Percentiles rank a stretch among this genome's conserved stretches.
phyloP scores from a whole-genome alignment of 2,113 vertebrate species.

The Nyctereutes procyonoides region DNA sequence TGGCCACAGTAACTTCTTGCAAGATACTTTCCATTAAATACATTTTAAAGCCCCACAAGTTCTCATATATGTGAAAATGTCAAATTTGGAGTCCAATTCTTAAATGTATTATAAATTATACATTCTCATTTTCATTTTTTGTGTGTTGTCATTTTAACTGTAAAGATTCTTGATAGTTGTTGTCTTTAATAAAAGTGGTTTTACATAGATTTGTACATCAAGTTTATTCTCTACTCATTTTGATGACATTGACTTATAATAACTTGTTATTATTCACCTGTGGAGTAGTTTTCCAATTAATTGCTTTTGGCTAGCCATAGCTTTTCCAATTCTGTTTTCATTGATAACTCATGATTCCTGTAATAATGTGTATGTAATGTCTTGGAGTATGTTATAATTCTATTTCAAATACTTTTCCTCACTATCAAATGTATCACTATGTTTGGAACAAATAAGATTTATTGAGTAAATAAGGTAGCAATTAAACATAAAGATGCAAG shows the following conservation, averaged over 20 bases:
- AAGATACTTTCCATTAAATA: not conserved
- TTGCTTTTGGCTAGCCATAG: not conserved
- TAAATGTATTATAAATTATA: not conserved
- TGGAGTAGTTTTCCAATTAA: not conserved
- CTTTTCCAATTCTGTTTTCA: not conserved
- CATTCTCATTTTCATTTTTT: not conserved
- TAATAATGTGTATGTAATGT: not conserved
- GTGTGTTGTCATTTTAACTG: not conserved
- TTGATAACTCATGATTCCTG: not conserved
- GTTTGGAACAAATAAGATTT: not conserved
- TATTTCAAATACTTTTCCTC: not conserved
- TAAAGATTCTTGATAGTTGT: not conserved
- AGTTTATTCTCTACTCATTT: not conserved
- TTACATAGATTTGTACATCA: not conserved
- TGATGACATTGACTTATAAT: not conserved
- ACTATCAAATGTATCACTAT: not conserved
- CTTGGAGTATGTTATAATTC: not conserved
- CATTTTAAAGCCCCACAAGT: not conserved
- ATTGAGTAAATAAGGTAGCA: not conserved
- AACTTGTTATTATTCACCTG: not conserved
- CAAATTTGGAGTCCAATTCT: not conserved
- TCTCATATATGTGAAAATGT: not conserved
- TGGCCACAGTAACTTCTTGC: no score
- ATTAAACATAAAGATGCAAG: not conserved
- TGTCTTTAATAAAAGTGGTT: not conserved